Base-by-base conservation (phyloP, 2,888 invertebrate genomes). In the Dicycla oo region DNA sequence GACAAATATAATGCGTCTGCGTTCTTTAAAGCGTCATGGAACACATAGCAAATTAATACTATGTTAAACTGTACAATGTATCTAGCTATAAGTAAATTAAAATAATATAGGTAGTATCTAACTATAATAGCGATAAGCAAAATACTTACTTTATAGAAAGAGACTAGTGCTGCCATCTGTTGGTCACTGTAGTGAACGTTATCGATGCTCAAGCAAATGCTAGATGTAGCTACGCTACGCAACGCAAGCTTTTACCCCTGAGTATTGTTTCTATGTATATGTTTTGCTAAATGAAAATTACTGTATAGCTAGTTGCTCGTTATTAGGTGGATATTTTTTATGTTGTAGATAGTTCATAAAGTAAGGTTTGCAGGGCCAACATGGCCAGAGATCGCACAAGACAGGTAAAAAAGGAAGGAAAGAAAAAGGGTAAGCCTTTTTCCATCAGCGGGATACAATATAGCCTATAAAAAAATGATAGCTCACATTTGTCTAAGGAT, bases 111-210 rank as follows among this genome's bases (percentile, higher is more conserved):
- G 11, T 2, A 11, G 11, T 11, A 0, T 6, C 2, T 47, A 20
- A 38, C 47, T 18, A 18, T 20, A 18, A 13, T 51, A 18, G 45
- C 30, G 3, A 20, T 20, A 43, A 57, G 3, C 34, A 18, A 75
- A 45, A 13, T 56, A 43, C 6, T 3, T 0, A 4, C 8, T n/a
- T n/a, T 18, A 47, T 7, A 13, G 45, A 56, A 8, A 58, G 43
- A 13, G 26, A 69, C 70, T 6, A 49, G 69, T 63, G 23, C n/a
- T 73, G 77, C 83, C 81, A 82, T 83, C 81, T 82, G 7, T 71
- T 5, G 53, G 61, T 1, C 26, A 56, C 49, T 43, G 20, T 15
- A n/a, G 61, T 43, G 60, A 67, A 58, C 47, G 1, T 47, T n/a
- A 53, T 30, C 13, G 26, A 68, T 57, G 10, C 6, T 47, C 49